Conservation (phyloP, 2,113 vertebrate genomes). For the Caloenas nicobarica region DNA sequence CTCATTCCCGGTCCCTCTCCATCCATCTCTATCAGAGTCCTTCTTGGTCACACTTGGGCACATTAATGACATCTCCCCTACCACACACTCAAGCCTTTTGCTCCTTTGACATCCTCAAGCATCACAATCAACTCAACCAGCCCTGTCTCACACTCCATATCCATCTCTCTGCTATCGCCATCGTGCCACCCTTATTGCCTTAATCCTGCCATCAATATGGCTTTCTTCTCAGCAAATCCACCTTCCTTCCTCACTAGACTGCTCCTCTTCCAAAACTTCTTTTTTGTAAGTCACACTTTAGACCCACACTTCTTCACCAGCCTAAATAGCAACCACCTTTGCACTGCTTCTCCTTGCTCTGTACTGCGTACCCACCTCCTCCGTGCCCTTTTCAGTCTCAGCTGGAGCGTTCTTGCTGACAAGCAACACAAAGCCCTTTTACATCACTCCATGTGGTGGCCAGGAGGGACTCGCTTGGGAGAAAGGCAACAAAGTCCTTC, state of each 20-base stretch:
- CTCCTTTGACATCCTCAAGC: background rate
- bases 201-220: background rate
- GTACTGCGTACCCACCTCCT: background rate
- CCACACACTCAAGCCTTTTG: background rate
- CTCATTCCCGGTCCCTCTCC: background rate
- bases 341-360: background rate
- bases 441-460: background rate
- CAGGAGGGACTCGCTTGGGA: slow-evolving; percentile 13
- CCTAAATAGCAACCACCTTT: background rate
- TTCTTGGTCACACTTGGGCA: background rate
- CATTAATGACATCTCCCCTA: background rate
- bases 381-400: background rate
- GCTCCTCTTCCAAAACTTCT: background rate
- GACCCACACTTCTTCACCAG: background rate
- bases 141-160: background rate
- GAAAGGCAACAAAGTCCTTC: slow-evolving; percentile 20
- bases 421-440: slow-evolving; percentile 37
- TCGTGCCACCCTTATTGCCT: background rate
- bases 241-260: background rate
- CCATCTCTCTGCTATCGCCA: background rate
- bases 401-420: background rate
- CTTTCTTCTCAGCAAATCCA: background rate
- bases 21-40: background rate
- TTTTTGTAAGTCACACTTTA: background rate
- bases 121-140: fast-evolving